These are phyloP conservation scores for Euproctis similis DNA, from an alignment of 2,888 invertebrate genomes.

Conservation along the genomic window DNA sequence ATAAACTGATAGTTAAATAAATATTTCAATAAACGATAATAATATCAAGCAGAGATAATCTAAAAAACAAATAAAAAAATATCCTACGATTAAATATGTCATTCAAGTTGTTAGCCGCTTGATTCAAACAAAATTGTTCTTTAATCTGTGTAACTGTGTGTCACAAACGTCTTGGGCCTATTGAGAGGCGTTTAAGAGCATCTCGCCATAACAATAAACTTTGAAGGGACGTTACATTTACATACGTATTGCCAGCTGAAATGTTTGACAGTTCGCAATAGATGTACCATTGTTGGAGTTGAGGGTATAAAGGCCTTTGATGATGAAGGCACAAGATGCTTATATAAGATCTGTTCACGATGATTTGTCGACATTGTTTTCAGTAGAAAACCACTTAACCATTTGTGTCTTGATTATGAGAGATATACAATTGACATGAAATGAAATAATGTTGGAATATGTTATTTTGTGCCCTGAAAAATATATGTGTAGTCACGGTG, in stretches of 20 bases:
- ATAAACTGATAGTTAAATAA: too few relatives aligned
- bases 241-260: conserved; percentile 58
- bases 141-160: conserved; percentile 22
- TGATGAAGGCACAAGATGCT: conserved; percentile 26
- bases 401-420: conserved; percentile 6
- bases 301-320: conserved; percentile 34
- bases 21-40: too few relatives aligned
- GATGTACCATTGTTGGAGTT: conserved; percentile 35
- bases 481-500: too few relatives aligned
- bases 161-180: conserved; percentile 45
- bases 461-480: too few relatives aligned
- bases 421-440: too few relatives aligned
- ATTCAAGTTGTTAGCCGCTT: too few relatives aligned
- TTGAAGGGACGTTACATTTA: conserved; percentile 50
- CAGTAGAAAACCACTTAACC: conserved; percentile 8
- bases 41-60: too few relatives aligned
- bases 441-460: too few relatives aligned
- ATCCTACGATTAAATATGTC: too few relatives aligned
- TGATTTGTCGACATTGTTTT: conserved; percentile 24
- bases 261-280: conserved; percentile 65
- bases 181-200: conserved; percentile 52
- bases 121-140: too few relatives aligned
- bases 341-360: conserved; percentile 19
- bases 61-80: too few relatives aligned
- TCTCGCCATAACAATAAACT: conserved; percentile 69